phyloP scores from a whole-genome alignment of 1,140 invertebrate species.

The Bombus consobrinus region DNA sequence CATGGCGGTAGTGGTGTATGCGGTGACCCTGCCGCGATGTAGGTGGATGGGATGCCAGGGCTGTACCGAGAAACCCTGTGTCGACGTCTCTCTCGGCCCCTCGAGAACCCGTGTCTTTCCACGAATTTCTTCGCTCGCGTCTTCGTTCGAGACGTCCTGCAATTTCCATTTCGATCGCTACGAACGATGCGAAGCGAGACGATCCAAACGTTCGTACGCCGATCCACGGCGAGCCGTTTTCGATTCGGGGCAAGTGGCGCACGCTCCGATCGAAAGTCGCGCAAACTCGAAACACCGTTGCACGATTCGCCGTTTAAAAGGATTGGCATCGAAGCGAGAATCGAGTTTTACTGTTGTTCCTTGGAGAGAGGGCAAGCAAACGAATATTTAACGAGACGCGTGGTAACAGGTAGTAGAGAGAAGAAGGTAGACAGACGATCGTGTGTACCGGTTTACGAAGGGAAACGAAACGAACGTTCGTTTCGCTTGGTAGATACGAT shows the following conservation, averaged over 20 bases:
- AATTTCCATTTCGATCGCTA: too few relatives aligned
- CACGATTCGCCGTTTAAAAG: neutral
- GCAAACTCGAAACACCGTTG: neutral
- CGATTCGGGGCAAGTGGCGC: neutral
- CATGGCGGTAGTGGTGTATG: slow-evolving; percentile 58
- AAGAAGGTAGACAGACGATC: neutral
- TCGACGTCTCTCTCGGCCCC: neutral
- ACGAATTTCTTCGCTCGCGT: too few relatives aligned
- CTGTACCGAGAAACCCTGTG: slow-evolving; percentile 59
- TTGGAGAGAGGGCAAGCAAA: neutral
- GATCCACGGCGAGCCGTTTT: too few relatives aligned
- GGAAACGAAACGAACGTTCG: neutral
- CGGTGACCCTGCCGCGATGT: slow-evolving; percentile 75
- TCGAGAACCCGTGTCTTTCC: neutral
- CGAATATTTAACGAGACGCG: neutral
- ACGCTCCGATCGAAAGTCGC: neutral
- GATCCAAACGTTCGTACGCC: too few relatives aligned
- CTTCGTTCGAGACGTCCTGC: too few relatives aligned
- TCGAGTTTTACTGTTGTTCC: neutral
- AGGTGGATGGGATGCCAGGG: slow-evolving; percentile 75
- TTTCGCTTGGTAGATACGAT: neutral
- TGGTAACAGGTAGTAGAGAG: neutral
- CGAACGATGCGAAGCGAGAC: too few relatives aligned
- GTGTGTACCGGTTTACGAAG: neutral
- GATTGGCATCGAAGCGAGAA: neutral